A percentile compares a stretch with the other conserved stretches of the same genome.
Conservation (phyloP, 2,113 vertebrate genomes). For the Calidris pugnax region DNA sequence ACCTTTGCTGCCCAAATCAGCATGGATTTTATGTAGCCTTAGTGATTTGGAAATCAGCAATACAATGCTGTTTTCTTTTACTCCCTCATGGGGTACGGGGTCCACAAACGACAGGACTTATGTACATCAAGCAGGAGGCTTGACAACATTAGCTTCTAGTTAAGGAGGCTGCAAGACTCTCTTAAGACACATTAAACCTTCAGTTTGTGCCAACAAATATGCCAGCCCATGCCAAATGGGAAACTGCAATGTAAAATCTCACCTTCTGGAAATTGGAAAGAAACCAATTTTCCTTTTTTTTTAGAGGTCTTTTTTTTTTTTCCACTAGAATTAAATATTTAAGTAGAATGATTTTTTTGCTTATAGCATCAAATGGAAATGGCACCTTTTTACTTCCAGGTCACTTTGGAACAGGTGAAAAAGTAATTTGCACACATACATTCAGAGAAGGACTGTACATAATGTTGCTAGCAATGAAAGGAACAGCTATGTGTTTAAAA, state of each 20-base stretch:
- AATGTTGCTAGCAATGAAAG: background rate
- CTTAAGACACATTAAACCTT: background rate
- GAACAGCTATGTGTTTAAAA: background rate
- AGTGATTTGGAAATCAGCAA: background rate
- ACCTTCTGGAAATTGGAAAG: background rate
- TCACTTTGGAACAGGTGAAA: background rate
- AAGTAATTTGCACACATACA: background rate
- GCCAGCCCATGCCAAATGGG: background rate
- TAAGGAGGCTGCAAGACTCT: background rate
- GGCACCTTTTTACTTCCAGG: background rate
- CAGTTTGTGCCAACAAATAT: slow-evolving; percentile 1
- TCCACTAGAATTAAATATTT: background rate
- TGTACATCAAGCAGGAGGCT: background rate
- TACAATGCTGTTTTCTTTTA: background rate
- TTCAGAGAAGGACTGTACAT: background rate
- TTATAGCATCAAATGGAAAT: background rate
- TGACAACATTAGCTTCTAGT: background rate
- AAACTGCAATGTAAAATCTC: background rate
- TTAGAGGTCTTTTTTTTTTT: background rate
- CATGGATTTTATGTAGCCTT: background rate
- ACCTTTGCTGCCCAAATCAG: background rate
- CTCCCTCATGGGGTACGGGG: background rate
- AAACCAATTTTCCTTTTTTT: background rate
- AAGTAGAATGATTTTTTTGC: background rate
- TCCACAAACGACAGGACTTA: background rate